Evolutionary conservation across 1,140 invertebrate species (phyloP).

Genomic region (Lasaia peninsularis): DNA sequence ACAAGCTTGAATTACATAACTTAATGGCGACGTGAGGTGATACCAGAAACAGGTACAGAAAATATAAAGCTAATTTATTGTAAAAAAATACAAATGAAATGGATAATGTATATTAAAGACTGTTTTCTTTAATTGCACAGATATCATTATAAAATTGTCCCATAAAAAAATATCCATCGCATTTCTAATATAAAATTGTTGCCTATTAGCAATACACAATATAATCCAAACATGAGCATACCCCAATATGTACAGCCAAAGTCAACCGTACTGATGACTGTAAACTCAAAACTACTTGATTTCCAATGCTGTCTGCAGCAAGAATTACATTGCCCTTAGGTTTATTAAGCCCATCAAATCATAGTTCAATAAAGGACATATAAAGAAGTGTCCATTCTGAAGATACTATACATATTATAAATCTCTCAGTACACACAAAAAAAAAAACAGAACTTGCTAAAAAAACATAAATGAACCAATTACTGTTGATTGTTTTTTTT

Average conservation of each 20-base stretch:
- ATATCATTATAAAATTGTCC: neutral
- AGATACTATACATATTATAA: no score
- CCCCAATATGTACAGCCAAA: neutral
- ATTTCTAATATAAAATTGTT: neutral
- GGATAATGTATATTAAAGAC: neutral
- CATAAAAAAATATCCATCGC: neutral
- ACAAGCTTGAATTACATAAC: neutral
- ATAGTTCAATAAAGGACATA: no score
- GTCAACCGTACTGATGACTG: neutral
- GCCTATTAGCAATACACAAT: neutral
- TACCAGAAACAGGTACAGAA: neutral
- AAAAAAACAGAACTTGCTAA: no score
- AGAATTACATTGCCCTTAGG: no score
- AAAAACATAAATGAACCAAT: no score
- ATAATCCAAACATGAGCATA: neutral
- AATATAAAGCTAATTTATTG: neutral
- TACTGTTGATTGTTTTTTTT: no score
- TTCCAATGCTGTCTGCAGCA: no score
- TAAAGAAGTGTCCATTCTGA: no score
- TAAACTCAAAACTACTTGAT: neutral
- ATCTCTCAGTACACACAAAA: no score
- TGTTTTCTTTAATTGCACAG: neutral
- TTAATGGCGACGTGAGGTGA: neutral
- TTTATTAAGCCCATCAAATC: neutral
- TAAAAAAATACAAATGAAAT: neutral